These are phyloP conservation scores for Nemapogon koenigi DNA, from an alignment of 2,888 invertebrate species.

Conservation along the genomic window DNA sequence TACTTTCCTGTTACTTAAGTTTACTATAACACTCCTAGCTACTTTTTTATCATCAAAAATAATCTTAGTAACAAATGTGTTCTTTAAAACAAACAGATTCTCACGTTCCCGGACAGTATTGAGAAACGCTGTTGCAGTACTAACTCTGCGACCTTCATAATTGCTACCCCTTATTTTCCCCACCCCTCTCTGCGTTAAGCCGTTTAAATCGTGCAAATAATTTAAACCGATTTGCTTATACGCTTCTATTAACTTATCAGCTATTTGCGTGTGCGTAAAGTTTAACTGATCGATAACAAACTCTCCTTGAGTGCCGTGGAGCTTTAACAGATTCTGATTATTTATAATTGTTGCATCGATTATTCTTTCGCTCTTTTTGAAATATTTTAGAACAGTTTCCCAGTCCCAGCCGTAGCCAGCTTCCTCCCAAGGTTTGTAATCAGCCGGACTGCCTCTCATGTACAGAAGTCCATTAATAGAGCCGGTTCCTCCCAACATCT, in stretches of 20 bases:
- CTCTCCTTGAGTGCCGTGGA: conserved; percentile 56
- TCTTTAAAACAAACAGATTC: conserved; percentile 41
- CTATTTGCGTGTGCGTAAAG: conserved; percentile 36
- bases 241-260: conserved; percentile 36
- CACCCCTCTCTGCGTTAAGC: conserved; percentile 56
- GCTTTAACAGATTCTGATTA: conserved; percentile 32
- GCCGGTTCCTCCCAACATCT: conserved; percentile 46
- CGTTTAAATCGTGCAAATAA: conserved; percentile 44
- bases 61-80: conserved; percentile 29
- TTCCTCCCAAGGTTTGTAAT: conserved; percentile 43
- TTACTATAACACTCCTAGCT: conserved; percentile 34
- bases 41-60: conserved; percentile 27
- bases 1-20: conserved; percentile 25
- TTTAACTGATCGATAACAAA: conserved; percentile 55
- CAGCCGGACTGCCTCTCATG: conserved; percentile 42
- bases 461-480: conserved; percentile 49
- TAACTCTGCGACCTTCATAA: conserved; percentile 57
- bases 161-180: conserved; percentile 58
- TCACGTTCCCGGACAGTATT: conserved; percentile 31
- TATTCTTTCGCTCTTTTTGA: conserved; percentile 48
- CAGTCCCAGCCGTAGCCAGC: conserved; percentile 49
- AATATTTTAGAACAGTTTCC: conserved; percentile 37
- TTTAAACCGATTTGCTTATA: conserved; percentile 56
- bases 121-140: conserved; percentile 59
- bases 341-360: conserved; percentile 42